Base-by-base conservation (phyloP, 2,797 vertebrate species). In the Mormyrus proboscirostris region DNA sequence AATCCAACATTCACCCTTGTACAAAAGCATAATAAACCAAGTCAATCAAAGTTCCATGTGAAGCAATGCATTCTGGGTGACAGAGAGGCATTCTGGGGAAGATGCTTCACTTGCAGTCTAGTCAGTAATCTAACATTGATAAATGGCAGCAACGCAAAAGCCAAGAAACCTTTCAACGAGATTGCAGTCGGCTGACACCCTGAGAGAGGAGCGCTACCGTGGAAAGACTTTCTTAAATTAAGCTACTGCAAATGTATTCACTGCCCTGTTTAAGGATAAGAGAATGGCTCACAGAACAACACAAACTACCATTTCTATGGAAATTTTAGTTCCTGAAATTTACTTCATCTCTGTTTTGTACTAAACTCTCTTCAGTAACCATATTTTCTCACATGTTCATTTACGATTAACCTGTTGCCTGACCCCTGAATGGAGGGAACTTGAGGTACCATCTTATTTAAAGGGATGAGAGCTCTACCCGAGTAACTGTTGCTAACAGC, bases 101-200 rank as follows among this genome's bases (percentile, higher is more conserved):
- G 41, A 82, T 82, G 76, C 41, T 9, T 82, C 76, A 82, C 76
- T 82, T 82, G 41, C 76, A 47, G 76, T 82, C 76, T 16, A 82
- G 16, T 82, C 19, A 19, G 41, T 44, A 82, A 47, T 82, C 76
- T 82, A 82, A 82, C 41, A 1, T 47, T 82, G 76, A 82, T 82
- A 82, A 82, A 55, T 87, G 53, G 16, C 33, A n/a, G 29, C 51
- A n/a, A 59, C 38, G n/a, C 53, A 87, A 87, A 87, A 87, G 86
- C 86, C 86, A 87, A 57, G 86, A 55, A 87, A 87, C 86, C 86
- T 87, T 87, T 55, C 86, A 87, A 55, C 51, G 33, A 87, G 51
- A 87, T 87, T 55, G 76, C 76, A 82, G 76, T 82, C 76, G 19
- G 41, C 41, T 22, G 76, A 47, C 76, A 82, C 76, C 76, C 76